A percentile compares a stretch with the other conserved stretches of the same genome.
Conservation (phyloP, 2,113 vertebrate genomes). For the Maccullochella peelii region DNA sequence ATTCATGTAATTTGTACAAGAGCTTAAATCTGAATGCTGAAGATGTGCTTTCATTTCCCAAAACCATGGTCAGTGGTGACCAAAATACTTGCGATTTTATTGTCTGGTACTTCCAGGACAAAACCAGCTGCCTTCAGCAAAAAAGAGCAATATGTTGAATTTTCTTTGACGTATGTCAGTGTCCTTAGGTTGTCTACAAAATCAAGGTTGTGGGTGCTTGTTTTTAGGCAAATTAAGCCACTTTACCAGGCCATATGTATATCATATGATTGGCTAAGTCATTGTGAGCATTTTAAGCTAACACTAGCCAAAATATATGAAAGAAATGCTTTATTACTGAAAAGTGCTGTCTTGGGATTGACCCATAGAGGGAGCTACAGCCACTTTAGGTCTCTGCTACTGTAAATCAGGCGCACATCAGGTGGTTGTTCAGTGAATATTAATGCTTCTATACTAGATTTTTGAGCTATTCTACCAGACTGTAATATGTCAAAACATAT, state of each 20-base stretch:
- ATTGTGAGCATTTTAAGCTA: neutral
- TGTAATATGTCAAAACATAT: conserved; percentile 13
- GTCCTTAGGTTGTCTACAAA: neutral
- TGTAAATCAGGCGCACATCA: neutral
- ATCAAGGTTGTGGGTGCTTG: neutral
- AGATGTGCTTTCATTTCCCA: conserved; percentile 5
- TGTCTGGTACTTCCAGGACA: neutral
- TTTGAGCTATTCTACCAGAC: neutral
- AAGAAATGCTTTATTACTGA: neutral
- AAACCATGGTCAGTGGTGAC: neutral
- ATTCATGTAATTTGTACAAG: conserved; percentile 40
- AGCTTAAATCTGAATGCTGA: conserved; percentile 16
- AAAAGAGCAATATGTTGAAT: neutral
- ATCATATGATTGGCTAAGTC: neutral
- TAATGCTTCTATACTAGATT: neutral
- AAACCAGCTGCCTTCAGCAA: neutral
- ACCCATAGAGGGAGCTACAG: neutral
- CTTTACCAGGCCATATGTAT: neutral
- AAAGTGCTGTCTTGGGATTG: neutral
- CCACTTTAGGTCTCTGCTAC: neutral
- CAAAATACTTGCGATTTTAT: neutral
- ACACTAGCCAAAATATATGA: neutral
- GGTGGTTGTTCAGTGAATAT: neutral
- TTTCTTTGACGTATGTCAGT: neutral
- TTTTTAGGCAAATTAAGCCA: neutral